Percentiles rank a stretch among this genome's conserved stretches.
Conservation (phyloP, 37 sponge, comb jelly and placozoan species). For the Hormiphora californensis region DNA sequence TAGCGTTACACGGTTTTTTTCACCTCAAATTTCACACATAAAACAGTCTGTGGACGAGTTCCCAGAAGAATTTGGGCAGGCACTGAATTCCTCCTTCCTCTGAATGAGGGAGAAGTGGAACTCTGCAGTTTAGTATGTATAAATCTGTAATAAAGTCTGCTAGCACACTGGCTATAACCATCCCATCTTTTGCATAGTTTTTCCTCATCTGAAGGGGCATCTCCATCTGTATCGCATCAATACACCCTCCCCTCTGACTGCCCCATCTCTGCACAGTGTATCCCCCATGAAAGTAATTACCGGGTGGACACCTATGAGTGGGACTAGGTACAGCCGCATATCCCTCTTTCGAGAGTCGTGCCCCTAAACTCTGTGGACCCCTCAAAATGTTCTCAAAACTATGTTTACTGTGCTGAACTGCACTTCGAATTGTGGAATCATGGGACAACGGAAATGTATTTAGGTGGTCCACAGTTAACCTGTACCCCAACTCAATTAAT, state of each 20-base stretch:
- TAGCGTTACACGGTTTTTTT: too few relatives aligned
- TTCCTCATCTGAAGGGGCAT: not conserved
- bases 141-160: slow-evolving; percentile 47
- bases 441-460: not conserved
- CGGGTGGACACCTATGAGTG: not conserved
- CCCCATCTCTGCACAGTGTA: slow-evolving; percentile 52
- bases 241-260: not conserved
- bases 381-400: slow-evolving; percentile 47
- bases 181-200: not conserved
- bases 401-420: not conserved
- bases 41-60: not conserved
- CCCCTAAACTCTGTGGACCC: slow-evolving; percentile 19
- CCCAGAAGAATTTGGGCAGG: slow-evolving; percentile 23
- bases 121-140: slow-evolving; percentile 8
- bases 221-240: slow-evolving; percentile 28
- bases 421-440: slow-evolving; percentile 1
- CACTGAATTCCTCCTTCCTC: not conserved
- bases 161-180: not conserved
- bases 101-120: not conserved
- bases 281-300: slow-evolving; percentile 30
- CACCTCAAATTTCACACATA: not conserved
- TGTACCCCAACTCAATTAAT: slow-evolving; percentile 31
- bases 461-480: slow-evolving; percentile 2
- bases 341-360: not conserved
- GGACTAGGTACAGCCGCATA: not conserved